A percentile compares a stretch with the other conserved stretches of the same genome.
phyloP scores from a whole-genome alignment of 1,140 invertebrate species.

The Pseudobourletiella spinata region DNA sequence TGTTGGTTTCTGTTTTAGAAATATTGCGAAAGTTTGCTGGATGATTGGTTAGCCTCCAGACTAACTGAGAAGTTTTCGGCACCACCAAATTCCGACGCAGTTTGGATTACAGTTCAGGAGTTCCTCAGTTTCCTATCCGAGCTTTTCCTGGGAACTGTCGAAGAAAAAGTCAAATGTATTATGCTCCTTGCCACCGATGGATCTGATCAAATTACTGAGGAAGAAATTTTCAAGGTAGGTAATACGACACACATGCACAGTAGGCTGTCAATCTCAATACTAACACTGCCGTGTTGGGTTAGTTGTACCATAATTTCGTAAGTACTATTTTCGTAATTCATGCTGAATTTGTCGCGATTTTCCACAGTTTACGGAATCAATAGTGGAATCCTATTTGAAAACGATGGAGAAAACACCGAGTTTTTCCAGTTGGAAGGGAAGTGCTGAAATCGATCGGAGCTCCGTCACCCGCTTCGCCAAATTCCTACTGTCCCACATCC shows the following conservation, averaged over 20 bases:
- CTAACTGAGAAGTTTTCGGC: conserved; percentile 17
- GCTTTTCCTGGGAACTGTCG: conserved; percentile 17
- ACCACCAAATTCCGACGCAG: conserved; percentile 14
- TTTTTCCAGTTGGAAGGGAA: conserved; percentile 17
- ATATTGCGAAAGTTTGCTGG: conserved; percentile 26
- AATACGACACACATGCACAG: too few relatives aligned
- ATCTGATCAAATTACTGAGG: conserved; percentile 10
- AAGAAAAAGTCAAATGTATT: conserved; percentile 30
- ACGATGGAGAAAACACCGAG: conserved; percentile 17
- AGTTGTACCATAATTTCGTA: too few relatives aligned
- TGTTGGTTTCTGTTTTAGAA: conserved; percentile 8
- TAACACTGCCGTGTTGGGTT: too few relatives aligned
- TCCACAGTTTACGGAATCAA: conserved; percentile 24
- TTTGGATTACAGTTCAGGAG: conserved; percentile 9
- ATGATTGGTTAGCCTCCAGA: conserved; percentile 29
- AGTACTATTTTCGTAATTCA: too few relatives aligned
- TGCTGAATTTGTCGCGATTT: neutral
- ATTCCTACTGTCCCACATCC: conserved; percentile 21
- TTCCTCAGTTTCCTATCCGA: conserved; percentile 24
- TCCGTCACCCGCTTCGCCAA: conserved; percentile 18
- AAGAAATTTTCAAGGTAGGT: too few relatives aligned
- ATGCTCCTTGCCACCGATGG: conserved; percentile 8
- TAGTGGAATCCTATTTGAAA: conserved; percentile 31
- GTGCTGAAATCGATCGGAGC: conserved; percentile 8
- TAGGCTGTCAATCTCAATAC: too few relatives aligned